These are phyloP conservation scores for Drosophila pseudoananassae DNA, from an alignment of 1,140 invertebrate genomes.

Conservation along the genomic window DNA sequence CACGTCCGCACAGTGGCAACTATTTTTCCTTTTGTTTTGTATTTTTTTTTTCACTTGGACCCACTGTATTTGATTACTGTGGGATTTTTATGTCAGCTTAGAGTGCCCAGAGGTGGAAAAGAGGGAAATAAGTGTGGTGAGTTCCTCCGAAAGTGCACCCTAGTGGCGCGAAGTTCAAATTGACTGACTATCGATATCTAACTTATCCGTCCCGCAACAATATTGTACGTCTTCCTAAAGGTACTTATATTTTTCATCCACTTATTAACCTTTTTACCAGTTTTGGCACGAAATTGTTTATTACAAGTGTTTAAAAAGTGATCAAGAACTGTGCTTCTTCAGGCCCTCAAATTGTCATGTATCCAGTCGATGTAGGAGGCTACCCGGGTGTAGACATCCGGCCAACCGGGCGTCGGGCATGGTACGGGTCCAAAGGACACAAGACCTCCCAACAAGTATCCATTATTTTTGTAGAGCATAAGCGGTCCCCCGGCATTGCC, in stretches of 20 bases:
- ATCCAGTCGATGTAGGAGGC: conserved; percentile 70
- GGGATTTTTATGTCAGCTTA: background rate
- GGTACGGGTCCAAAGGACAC: conserved; percentile 90
- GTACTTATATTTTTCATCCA: too few relatives aligned
- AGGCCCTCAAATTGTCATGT: conserved; percentile 42
- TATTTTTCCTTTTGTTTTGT: background rate
- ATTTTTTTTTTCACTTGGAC: background rate
- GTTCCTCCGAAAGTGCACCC: too few relatives aligned
- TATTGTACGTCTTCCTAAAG: too few relatives aligned
- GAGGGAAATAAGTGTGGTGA: too few relatives aligned
- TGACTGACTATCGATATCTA: too few relatives aligned
- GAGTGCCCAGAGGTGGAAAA: background rate
- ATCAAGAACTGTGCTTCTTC: background rate
- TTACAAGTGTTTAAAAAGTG: background rate
- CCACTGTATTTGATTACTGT: background rate
- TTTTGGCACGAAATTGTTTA: conserved; percentile 5
- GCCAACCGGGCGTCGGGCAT: conserved; percentile 88
- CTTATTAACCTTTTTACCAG: too few relatives aligned
- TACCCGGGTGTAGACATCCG: conserved; percentile 91
- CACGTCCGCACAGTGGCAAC: background rate
- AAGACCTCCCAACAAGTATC: conserved; percentile 86
- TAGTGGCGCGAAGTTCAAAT: too few relatives aligned
- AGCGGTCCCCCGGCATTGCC: conserved; percentile 87
- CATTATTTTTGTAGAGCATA: conserved; percentile 70
- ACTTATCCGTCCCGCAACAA: too few relatives aligned